Evolutionary conservation across 2,888 invertebrate species (phyloP).

Genomic region (Syrista parreyssii): DNA sequence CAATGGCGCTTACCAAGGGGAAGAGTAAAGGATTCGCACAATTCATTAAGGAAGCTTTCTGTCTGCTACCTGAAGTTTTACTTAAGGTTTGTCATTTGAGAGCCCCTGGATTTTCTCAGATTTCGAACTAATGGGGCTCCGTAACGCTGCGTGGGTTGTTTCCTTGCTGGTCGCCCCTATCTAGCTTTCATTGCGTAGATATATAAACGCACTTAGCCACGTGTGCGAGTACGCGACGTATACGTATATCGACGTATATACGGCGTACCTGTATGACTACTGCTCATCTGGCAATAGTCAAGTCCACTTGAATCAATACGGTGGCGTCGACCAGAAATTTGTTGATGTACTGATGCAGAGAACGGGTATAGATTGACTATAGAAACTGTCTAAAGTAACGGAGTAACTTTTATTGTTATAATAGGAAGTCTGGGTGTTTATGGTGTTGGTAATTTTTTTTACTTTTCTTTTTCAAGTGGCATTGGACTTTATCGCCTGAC

Average conservation of each 20-base stretch:
- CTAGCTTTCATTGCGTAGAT: background rate
- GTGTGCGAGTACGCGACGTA: background rate
- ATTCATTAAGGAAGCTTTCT: background rate
- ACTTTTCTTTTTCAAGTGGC: background rate
- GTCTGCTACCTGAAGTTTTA: background rate
- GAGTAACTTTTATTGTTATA: background rate
- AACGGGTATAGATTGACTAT: background rate
- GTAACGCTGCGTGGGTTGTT: background rate
- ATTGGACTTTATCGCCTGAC: background rate
- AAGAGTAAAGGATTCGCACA: background rate
- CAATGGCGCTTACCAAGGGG: background rate
- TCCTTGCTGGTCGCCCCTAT: background rate
- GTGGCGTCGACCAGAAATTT: slow-evolving; percentile 37
- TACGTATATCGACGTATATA: background rate
- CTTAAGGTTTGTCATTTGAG: background rate
- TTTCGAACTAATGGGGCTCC: background rate
- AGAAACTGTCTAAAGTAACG: background rate
- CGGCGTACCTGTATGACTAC: background rate
- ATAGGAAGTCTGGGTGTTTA: background rate
- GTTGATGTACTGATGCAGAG: slow-evolving; percentile 9
- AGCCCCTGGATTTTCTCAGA: slow-evolving; percentile 4
- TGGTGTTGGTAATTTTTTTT: background rate
- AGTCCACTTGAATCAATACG: slow-evolving; percentile 38
- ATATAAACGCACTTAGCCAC: background rate
- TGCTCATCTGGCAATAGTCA: background rate